Base-by-base conservation (phyloP, 1,140 invertebrate genomes). In the Lepidurus packardi region DNA sequence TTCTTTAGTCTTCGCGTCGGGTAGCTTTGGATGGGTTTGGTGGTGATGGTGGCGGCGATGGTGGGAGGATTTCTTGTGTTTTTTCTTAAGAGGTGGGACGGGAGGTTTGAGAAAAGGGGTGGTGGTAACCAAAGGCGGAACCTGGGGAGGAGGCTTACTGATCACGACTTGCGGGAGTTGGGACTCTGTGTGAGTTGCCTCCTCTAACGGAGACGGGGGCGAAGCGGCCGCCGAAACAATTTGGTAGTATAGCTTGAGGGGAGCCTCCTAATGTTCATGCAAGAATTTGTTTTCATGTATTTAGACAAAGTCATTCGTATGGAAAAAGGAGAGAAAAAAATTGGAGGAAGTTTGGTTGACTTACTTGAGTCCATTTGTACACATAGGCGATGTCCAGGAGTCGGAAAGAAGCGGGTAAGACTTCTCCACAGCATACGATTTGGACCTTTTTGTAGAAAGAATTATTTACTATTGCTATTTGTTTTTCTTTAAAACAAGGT, bases 381-480 rank as follows among this genome's bases (percentile, higher is more conserved):
- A 42, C 77, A 73, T 79, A 79, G n/a, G 78, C 78, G 73, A 79
- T 73, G 43, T 79, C 78, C 45, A 79, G 44, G 42, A 79, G 41
- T 7, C 75, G 75, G 25, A 73, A 77, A 21, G 45, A 25, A 42
- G 78, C 41, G 8, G 53, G 25, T 8, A 79, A 43, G 24, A 75
- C 73, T 43, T 79, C 78, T 34, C 53, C 53, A n/a, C 73, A 24
- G 75, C 75, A 77, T 0, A 53, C 42, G 21, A 79, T 45, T n/a
- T 79, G 75, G 10, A 79, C 75, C 78, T 79, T 47, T 53, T 34
- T 4, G 24, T 5, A 43, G 3, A 75, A 45, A 6, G 43, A 76
- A 74, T 44, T 25, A 34, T 2, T 34, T 34, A 34, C 4, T 34
- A 34, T 34, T 34, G 2, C 4, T 34, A 34, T 4, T 34, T 34